A percentile compares a stretch with the other conserved stretches of the same genome.
These are phyloP conservation scores for Cololabis saira DNA, from an alignment of 2,113 vertebrate genomes.

Conservation along the genomic window DNA sequence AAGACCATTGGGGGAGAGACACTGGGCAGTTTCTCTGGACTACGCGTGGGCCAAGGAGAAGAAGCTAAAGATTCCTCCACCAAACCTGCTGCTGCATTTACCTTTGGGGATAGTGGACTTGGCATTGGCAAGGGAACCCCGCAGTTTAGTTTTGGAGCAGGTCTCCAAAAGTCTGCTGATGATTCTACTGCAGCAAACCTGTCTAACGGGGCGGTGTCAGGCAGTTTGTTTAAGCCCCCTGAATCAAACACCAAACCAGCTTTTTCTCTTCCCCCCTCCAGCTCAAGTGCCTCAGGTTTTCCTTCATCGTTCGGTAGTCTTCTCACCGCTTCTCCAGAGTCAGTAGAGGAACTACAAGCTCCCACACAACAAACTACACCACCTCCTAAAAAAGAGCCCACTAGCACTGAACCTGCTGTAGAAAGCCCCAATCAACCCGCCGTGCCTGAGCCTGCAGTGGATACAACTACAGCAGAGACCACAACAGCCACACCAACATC, in stretches of 20 bases:
- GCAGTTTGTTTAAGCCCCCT: slow-evolving; percentile 75
- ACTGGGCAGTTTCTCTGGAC: slow-evolving; percentile 90
- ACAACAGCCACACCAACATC: slow-evolving; percentile 23
- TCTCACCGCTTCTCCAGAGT: slow-evolving; percentile 50
- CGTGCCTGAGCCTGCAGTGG: slow-evolving; percentile 6
- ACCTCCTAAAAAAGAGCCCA: slow-evolving; percentile 35
- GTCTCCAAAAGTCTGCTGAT: slow-evolving; percentile 75
- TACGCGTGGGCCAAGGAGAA: slow-evolving; percentile 89
- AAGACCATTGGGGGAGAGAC: slow-evolving; percentile 88
- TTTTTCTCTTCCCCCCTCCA: slow-evolving; percentile 71
- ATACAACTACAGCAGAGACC: slow-evolving; percentile 12
- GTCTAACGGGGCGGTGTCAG: slow-evolving; percentile 28
- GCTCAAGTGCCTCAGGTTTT: slow-evolving; percentile 41
- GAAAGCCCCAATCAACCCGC: slow-evolving; percentile 4
- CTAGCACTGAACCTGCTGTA: slow-evolving; percentile 3
- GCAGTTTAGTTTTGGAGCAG: slow-evolving; percentile 75
- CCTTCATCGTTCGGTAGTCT: slow-evolving; percentile 54
- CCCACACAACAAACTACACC: slow-evolving; percentile 14
- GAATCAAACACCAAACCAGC: slow-evolving; percentile 70
- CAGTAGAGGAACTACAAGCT: slow-evolving; percentile 65
- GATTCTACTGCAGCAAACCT: slow-evolving; percentile 36
- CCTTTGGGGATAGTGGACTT: slow-evolving; percentile 48
- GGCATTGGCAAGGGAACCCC: slow-evolving; percentile 31
- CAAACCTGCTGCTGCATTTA: slow-evolving; percentile 59
- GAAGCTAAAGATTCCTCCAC: slow-evolving; percentile 78